phyloP scores from a whole-genome alignment of 2,797 vertebrate genomes.

The Neopelma chrysocephalum region DNA sequence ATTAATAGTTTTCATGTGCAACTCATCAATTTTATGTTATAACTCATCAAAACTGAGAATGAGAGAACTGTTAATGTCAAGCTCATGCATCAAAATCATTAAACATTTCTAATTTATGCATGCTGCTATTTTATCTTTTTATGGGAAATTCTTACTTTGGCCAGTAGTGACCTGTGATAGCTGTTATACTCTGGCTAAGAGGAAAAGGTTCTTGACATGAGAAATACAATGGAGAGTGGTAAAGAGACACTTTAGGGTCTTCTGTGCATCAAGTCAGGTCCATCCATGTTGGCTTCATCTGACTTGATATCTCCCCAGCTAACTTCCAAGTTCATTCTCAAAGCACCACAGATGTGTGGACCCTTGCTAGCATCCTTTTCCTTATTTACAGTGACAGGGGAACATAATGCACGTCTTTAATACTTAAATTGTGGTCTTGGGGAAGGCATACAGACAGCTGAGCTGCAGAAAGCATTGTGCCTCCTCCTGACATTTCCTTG shows the following conservation, averaged over 20 bases:
- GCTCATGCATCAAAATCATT: background rate
- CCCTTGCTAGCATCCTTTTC: background rate
- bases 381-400: rapidly evolving
- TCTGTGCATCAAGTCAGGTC: background rate
- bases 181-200: background rate
- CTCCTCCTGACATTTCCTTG: background rate
- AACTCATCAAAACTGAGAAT: background rate
- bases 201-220: background rate
- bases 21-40: background rate
- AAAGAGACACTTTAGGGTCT: background rate
- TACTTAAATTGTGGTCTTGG: background rate
- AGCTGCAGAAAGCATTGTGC: background rate
- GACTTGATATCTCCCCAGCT: background rate
- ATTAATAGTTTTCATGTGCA: background rate
- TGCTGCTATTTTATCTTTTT: background rate
- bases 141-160: background rate
- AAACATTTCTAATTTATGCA: background rate
- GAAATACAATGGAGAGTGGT: background rate
- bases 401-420: background rate
- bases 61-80: background rate
- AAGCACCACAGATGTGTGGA: background rate
- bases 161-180: background rate
- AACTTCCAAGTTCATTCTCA: background rate
- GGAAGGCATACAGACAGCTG: background rate
- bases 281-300: background rate